phyloP scores from a whole-genome alignment of 2,888 invertebrate genomes.

The Dendrolimus pini region DNA sequence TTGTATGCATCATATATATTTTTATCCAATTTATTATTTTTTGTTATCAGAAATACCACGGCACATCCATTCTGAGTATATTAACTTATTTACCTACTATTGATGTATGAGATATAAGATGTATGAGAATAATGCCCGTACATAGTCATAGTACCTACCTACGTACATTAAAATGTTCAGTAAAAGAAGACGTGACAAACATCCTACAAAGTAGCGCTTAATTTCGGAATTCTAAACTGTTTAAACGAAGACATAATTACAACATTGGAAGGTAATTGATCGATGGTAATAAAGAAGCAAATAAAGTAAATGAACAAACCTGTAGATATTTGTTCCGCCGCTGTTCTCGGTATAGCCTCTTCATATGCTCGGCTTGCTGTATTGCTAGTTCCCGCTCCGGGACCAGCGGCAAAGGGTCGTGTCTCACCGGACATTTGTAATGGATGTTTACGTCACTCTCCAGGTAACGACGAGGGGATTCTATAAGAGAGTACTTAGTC shows the following conservation, averaged over 20 bases:
- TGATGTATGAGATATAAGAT: neutral
- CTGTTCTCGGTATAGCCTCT: slow-evolving; percentile 92
- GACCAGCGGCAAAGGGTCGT: slow-evolving; percentile 89
- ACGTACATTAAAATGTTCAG: no score
- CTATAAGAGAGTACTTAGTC: slow-evolving; percentile 49
- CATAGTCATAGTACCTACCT: no score
- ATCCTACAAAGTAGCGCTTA: no score
- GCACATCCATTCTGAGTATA: neutral
- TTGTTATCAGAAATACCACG: neutral
- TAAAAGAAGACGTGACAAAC: no score
- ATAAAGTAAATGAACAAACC: slow-evolving; percentile 38
- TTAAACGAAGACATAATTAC: no score
- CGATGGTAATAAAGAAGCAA: no score
- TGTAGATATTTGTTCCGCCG: slow-evolving; percentile 92
- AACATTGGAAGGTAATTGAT: no score
- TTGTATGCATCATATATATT: neutral
- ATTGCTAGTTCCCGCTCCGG: slow-evolving; percentile 93
- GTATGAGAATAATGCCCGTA: neutral
- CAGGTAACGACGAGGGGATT: slow-evolving; percentile 92
- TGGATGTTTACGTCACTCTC: slow-evolving; percentile 96
- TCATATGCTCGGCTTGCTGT: slow-evolving; percentile 94
- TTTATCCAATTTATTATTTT: neutral
- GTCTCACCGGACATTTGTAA: slow-evolving; percentile 91
- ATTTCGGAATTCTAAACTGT: no score
- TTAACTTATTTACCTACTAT: no score